These are phyloP conservation scores for Caenorhabditis wallacei DNA, from an alignment of 2,888 invertebrate species.

Conservation along the genomic window DNA sequence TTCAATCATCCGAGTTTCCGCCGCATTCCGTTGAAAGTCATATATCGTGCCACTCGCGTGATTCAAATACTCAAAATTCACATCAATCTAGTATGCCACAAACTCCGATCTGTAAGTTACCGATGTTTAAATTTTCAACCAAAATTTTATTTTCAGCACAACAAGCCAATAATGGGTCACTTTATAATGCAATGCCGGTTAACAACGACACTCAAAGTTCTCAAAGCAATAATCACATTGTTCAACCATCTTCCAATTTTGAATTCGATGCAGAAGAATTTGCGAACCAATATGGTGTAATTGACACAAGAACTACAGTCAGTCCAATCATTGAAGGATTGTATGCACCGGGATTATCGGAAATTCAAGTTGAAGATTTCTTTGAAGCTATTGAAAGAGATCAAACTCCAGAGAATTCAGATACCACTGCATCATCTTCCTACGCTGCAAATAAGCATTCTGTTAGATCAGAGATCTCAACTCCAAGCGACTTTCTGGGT, in stretches of 20 bases:
- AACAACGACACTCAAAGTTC: neutral
- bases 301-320: neutral
- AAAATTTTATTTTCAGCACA: conserved; percentile 37
- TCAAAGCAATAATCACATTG: neutral
- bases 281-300: neutral
- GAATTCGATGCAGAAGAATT: conserved; percentile 2
- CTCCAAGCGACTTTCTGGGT: neutral
- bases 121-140: neutral
- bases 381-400: neutral
- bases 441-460: neutral
- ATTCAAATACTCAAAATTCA: conserved; percentile 14
- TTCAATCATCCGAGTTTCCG: neutral
- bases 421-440: neutral
- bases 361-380: neutral
- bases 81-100: conserved; percentile 33
- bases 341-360: neutral
- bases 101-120: conserved; percentile 49
- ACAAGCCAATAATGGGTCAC: neutral
- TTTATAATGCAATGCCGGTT: neutral
- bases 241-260: neutral
- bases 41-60: conserved; percentile 20
- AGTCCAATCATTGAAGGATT: neutral
- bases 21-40: conserved; percentile 38
- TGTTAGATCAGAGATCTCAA: neutral
- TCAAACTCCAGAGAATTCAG: neutral